phyloP scores from a whole-genome alignment of 2,888 invertebrate genomes.

The Nysson spinosus region DNA sequence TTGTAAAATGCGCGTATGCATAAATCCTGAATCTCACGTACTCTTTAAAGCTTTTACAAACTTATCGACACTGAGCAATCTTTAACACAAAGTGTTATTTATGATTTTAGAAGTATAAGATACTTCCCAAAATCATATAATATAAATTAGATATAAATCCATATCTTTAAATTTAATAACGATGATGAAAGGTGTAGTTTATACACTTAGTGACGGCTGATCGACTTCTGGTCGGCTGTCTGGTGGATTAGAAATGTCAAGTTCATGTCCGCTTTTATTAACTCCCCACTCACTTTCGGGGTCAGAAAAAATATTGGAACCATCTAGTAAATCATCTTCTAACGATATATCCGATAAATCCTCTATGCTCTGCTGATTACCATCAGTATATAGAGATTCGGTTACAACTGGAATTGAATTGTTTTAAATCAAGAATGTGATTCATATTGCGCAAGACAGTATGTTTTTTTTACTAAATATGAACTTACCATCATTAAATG shows the following conservation, averaged over 20 bases:
- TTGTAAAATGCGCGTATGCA: constrained; percentile 12
- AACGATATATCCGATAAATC: constrained; percentile 78
- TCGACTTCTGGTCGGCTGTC: constrained; percentile 81
- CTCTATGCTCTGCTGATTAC: constrained; percentile 69
- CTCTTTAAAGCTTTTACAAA: constrained; percentile 23
- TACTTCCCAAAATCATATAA: constrained; percentile 6
- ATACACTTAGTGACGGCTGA: constrained; percentile 69
- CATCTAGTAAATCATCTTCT: constrained; percentile 80
- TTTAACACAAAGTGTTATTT: constrained; percentile 12
- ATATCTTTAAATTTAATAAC: constrained; percentile 10
- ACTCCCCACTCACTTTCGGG: constrained; percentile 85
- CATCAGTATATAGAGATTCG: constrained; percentile 63
- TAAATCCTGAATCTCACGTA: background rate
- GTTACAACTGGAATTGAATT: constrained; percentile 53
- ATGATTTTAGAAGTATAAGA: constrained; percentile 27
- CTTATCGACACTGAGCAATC: constrained; percentile 21
- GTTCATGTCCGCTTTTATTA: constrained; percentile 61
- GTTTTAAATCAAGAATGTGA: too few relatives aligned
- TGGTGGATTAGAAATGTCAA: constrained; percentile 65
- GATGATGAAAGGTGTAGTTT: constrained; percentile 17
- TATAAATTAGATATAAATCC: constrained; percentile 7
- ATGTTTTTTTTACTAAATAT: too few relatives aligned
- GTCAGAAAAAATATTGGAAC: constrained; percentile 82
- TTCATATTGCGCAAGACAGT: too few relatives aligned
- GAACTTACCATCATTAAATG: constrained; percentile 64